Conservation (phyloP, 2,797 vertebrate genomes). For the Tenualosa ilisha region DNA sequence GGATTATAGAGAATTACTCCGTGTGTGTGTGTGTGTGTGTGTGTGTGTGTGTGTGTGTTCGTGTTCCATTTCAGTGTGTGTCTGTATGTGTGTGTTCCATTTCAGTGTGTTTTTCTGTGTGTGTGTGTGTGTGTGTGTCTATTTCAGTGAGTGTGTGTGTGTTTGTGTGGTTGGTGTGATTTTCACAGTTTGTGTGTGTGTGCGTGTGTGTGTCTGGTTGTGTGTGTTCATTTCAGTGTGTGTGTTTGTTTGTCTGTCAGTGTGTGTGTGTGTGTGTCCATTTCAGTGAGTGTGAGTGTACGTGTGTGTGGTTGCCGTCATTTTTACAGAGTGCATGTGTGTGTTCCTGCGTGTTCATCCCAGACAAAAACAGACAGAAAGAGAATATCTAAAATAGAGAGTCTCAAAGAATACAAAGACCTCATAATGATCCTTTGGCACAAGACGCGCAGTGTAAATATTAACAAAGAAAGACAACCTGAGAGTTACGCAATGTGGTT, state of each 20-base stretch:
- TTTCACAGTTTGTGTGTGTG: too few relatives aligned
- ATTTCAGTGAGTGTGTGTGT: too few relatives aligned
- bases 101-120: too few relatives aligned
- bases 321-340: too few relatives aligned
- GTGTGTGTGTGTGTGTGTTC: neutral
- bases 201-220: too few relatives aligned
- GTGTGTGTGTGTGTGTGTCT: too few relatives aligned
- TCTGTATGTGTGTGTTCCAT: neutral
- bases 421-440: neutral
- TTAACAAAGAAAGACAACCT: conserved; percentile 18
- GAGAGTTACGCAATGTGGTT: conserved; percentile 6
- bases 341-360: neutral
- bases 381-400: neutral
- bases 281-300: neutral
- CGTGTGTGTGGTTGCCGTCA: too few relatives aligned
- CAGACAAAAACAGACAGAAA: neutral
- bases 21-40: neutral
- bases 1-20: neutral
- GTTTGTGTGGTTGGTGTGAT: too few relatives aligned
- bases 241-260: too few relatives aligned
- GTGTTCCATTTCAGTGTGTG: neutral
- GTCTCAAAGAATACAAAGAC: neutral
- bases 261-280: neutral
- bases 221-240: too few relatives aligned
- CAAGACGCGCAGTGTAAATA: neutral